These are phyloP conservation scores for Drosophila tripunctata DNA, from an alignment of 2,888 invertebrate species.

Conservation along the genomic window DNA sequence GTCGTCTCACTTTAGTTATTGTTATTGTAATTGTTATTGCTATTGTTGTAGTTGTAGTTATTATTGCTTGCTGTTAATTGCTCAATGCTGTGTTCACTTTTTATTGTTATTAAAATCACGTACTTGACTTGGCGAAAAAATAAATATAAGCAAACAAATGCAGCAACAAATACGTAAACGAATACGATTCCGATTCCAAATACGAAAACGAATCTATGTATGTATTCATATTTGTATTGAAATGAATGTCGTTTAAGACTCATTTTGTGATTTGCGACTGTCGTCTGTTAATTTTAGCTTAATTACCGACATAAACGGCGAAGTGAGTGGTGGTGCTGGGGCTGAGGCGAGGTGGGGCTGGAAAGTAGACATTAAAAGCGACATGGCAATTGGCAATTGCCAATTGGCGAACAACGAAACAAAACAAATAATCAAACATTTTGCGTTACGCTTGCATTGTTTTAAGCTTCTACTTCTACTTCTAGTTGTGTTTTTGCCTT, in stretches of 20 bases:
- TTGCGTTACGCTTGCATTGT: constrained; percentile 57
- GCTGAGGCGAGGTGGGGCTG: background rate
- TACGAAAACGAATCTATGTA: constrained; percentile 41
- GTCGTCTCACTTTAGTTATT: constrained; percentile 16
- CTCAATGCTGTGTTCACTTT: constrained; percentile 64
- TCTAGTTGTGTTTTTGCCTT: constrained; percentile 7
- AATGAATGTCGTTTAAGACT: constrained; percentile 51
- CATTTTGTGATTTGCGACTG: constrained; percentile 58
- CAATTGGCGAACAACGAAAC: constrained; percentile 51
- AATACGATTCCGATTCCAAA: background rate
- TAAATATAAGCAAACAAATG: constrained; percentile 27
- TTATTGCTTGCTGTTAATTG: constrained; percentile 56
- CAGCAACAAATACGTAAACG: constrained; percentile 26
- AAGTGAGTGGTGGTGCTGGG: background rate
- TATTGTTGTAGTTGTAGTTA: constrained; percentile 11
- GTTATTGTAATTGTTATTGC: constrained; percentile 3
- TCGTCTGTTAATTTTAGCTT: constrained; percentile 73
- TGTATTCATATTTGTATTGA: constrained; percentile 19
- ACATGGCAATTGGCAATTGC: constrained; percentile 70
- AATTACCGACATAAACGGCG: constrained; percentile 61
- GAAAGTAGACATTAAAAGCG: constrained; percentile 48
- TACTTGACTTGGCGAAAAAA: constrained; percentile 56
- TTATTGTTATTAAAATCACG: constrained; percentile 79
- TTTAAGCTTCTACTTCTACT: constrained; percentile 45
- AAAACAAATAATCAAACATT: constrained; percentile 65